Conservation (phyloP, 2,888 invertebrate genomes). For the Zaprionus bogoriensis region DNA sequence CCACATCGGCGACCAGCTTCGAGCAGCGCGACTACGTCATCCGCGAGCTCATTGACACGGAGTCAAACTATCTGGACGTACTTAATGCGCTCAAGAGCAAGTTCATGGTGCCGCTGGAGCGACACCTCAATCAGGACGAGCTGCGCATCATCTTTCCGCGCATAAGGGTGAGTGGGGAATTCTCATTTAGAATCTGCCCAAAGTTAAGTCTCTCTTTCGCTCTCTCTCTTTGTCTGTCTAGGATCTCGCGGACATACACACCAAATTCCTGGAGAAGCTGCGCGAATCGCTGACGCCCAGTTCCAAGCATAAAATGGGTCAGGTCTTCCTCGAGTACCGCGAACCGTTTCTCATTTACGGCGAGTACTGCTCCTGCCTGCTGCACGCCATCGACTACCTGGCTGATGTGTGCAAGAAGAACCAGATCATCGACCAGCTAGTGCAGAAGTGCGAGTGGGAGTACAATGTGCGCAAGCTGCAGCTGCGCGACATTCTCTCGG, state of each 20-base stretch:
- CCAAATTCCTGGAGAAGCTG: constrained; percentile 91
- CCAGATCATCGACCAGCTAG: constrained; percentile 81
- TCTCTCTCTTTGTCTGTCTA: too few relatives aligned
- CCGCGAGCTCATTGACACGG: constrained; percentile 97
- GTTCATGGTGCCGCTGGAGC: constrained; percentile 90
- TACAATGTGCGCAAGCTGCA: constrained; percentile 98
- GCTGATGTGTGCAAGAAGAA: constrained; percentile 84
- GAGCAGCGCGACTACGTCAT: constrained; percentile 97
- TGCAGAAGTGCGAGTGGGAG: constrained; percentile 93
- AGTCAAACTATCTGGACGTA: constrained; percentile 97
- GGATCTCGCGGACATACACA: constrained; percentile 94
- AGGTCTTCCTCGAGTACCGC: constrained; percentile 95
- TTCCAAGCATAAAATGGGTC: constrained; percentile 86
- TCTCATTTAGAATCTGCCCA: neutral
- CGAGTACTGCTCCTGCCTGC: constrained; percentile 97
- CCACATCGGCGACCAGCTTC: constrained; percentile 84
- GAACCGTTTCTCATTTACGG: constrained; percentile 96
- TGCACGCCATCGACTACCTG: constrained; percentile 92
- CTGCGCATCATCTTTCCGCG: constrained; percentile 93
- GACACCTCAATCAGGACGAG: constrained; percentile 89
- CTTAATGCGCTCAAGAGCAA: constrained; percentile 91
- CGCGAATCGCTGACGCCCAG: constrained; percentile 87
- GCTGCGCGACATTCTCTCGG: constrained; percentile 96
- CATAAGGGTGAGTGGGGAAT: constrained; percentile 87
- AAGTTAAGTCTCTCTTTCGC: neutral